These are phyloP conservation scores for Apogon hyalosoma DNA, from an alignment of 2,797 vertebrate species.

Conservation along the genomic window DNA sequence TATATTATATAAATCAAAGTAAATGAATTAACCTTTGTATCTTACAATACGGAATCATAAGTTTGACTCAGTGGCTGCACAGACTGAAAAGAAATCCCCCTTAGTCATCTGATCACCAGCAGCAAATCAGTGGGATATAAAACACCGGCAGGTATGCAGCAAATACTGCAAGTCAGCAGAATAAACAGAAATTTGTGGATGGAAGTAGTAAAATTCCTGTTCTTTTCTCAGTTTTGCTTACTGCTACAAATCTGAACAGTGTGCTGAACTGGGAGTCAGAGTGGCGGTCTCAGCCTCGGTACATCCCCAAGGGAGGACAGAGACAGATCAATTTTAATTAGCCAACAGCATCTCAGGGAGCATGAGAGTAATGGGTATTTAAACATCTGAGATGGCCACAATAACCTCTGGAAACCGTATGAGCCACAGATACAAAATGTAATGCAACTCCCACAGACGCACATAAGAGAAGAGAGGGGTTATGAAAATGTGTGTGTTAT, in stretches of 20 bases:
- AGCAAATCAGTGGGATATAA: not conserved
- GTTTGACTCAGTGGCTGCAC: too few species aligned
- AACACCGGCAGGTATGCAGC: not conserved
- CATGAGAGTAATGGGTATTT: slow-evolving; percentile 69
- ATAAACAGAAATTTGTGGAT: not conserved
- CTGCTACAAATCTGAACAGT: slow-evolving; percentile 29
- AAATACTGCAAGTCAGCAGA: not conserved
- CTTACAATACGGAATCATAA: too few species aligned
- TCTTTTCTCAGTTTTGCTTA: slow-evolving; percentile 24
- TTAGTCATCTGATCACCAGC: too few species aligned
- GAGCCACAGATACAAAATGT: slow-evolving; percentile 37
- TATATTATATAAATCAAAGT: too few species aligned
- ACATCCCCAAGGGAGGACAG: slow-evolving; percentile 39
- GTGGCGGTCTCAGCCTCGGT: slow-evolving; percentile 5
- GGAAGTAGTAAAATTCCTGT: not conserved
- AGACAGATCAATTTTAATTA: slow-evolving; percentile 80
- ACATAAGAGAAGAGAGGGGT: slow-evolving; percentile 15
- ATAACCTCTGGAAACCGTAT: slow-evolving; percentile 52
- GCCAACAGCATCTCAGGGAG: slow-evolving; percentile 49
- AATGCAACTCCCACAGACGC: slow-evolving; percentile 36
- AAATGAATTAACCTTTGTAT: too few species aligned
- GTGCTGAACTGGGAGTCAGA: slow-evolving; percentile 3
- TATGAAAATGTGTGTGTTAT: slow-evolving; percentile 53
- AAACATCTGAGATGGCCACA: slow-evolving; percentile 55
- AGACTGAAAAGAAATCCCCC: too few species aligned